Evolutionary conservation across 2,113 vertebrate genomes (phyloP), one percentile per base, ranked within the genome.

Genomic region (Prunella himalayana): DNA sequence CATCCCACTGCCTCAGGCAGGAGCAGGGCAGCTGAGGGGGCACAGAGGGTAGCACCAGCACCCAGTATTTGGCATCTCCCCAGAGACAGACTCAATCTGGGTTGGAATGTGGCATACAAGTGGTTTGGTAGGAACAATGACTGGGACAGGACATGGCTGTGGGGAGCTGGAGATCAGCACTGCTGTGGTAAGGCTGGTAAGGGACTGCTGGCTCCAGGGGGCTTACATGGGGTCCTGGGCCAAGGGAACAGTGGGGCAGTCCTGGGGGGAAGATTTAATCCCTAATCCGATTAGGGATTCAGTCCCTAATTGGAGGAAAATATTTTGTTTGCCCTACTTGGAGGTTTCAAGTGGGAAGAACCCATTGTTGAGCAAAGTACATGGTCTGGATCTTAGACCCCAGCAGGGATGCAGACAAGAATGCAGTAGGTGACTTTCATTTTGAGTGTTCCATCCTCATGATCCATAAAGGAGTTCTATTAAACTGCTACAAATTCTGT

Each of bases 401-500:
- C 76, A 90, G 42, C 8, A 73, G 66, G 25, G 30, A 50, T 35
- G 23, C n/a, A 59, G 20, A 71, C 14, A 22, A 85, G 42, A 86
- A 90, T 37, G 10, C 7, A 39, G 59, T 11, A 72, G 50, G 16
- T 73, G 39, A 66, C 45, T 90, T 94, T 61, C 70, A 10, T 64
- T 80, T 76, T 0, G 0, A 59, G 50, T 60, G 16, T 35, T 70
- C 53, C 11, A 47, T 63, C 59, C 88, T n/a, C 50, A 60, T 47
- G 30, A 64, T 68, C 39, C 50, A 77, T 53, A 70, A 82, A 88
- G 31, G 27, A 65, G 10, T 77, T 86, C 20, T 83, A 59, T 47
- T 73, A 81, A 88, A 60, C 82, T 92, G 60, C 68, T 83, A 63
- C 42, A 83, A 70, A 88, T 90, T 64, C 77, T 86, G 27, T 42